Percentiles rank a stretch among this genome's conserved stretches.
Evolutionary conservation across 2,113 vertebrate genomes (phyloP).

Genomic region (Cyanoderma ruficeps): DNA sequence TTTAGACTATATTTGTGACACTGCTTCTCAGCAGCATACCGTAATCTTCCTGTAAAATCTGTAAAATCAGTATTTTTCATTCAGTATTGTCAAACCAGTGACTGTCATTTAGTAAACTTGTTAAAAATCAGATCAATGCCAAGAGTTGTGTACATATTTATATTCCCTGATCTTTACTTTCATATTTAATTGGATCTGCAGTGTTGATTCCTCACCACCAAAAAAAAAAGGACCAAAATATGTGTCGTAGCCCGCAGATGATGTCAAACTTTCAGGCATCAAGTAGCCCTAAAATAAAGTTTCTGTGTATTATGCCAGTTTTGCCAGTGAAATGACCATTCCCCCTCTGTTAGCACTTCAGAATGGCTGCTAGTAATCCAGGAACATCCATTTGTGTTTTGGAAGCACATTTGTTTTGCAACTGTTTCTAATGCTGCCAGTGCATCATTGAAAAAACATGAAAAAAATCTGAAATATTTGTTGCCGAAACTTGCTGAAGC

Average conservation of each 20-base stretch:
- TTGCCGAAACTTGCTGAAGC: neutral
- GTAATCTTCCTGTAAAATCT: constrained; percentile 69
- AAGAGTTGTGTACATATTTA: constrained; percentile 73
- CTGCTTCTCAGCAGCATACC: constrained; percentile 41
- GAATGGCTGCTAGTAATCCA: neutral
- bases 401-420: constrained; percentile 54
- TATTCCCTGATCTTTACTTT: neutral
- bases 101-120: constrained; percentile 76
- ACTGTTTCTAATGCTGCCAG: constrained; percentile 22
- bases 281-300: neutral
- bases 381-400: constrained; percentile 20
- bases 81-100: constrained; percentile 79
- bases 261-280: neutral
- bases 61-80: constrained; percentile 77
- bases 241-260: neutral
- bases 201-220: neutral
- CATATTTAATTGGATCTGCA: constrained; percentile 14
- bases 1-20: constrained; percentile 66
- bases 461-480: constrained; percentile 35
- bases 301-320: neutral
- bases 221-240: constrained; percentile 7
- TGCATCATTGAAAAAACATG: neutral
- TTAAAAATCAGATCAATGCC: constrained; percentile 70
- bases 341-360: neutral
- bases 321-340: neutral